phyloP scores from a whole-genome alignment of 1,140 invertebrate species.

The Listronotus bonariensis region DNA sequence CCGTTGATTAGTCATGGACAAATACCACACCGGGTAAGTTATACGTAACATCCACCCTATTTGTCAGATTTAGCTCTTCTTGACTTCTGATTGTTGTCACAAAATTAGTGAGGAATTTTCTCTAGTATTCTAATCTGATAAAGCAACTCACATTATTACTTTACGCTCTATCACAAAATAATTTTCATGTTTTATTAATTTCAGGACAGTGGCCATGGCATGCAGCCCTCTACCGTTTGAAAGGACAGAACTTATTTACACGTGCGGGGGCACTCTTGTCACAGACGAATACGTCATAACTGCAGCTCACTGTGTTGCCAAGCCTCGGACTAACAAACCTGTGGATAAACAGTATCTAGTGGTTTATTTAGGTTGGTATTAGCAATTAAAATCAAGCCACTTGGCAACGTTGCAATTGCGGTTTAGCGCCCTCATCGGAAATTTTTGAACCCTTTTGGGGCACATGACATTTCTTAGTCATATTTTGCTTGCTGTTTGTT shows the following conservation, averaged over 20 bases:
- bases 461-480: too few relatives aligned
- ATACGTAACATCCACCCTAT: background rate
- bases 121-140: background rate
- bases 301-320: slow-evolving; percentile 52
- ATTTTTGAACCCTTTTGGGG: too few relatives aligned
- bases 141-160: background rate
- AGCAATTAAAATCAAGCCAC: too few relatives aligned
- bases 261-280: slow-evolving; percentile 51
- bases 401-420: too few relatives aligned
- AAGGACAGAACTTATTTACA: slow-evolving; percentile 47
- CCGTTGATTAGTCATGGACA: slow-evolving; percentile 46
- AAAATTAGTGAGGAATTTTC: background rate
- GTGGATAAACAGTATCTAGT: slow-evolving; percentile 39
- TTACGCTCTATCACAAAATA: too few relatives aligned
- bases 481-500: too few relatives aligned
- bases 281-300: slow-evolving; percentile 46
- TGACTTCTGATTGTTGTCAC: background rate
- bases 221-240: slow-evolving; percentile 46
- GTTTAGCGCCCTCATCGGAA: too few relatives aligned
- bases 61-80: too few relatives aligned
- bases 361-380: slow-evolving; percentile 46
- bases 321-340: slow-evolving; percentile 36
- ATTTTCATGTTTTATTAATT: too few relatives aligned
- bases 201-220: slow-evolving; percentile 54
- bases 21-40: slow-evolving; percentile 44